A percentile compares a stretch with the other conserved stretches of the same genome.
Evolutionary conservation across 2,113 vertebrate species (phyloP).

Genomic region (Zingel zingel): DNA sequence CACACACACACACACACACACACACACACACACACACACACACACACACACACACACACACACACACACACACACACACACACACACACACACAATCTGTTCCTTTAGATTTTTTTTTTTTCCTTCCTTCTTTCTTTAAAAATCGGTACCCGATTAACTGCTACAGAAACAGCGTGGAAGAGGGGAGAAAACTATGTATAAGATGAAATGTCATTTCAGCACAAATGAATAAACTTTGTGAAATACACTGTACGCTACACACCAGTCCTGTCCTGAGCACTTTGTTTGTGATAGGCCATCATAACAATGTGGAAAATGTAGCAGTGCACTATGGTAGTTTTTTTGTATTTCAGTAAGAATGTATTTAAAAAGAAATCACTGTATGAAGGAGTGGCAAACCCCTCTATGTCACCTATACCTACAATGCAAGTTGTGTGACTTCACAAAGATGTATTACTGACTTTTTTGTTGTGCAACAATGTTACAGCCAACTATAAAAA

Average conservation of each 20-base stretch:
- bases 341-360: slow-evolving; percentile 79
- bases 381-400: slow-evolving; percentile 53
- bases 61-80: not conserved
- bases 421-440: slow-evolving; percentile 39
- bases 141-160: slow-evolving; percentile 41
- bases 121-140: not conserved
- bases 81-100: slow-evolving; percentile 16
- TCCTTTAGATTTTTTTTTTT: slow-evolving; percentile 22
- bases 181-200: slow-evolving; percentile 47
- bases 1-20: not conserved
- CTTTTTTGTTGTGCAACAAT: slow-evolving; percentile 44
- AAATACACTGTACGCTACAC: slow-evolving; percentile 74
- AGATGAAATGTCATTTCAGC: slow-evolving; percentile 70
- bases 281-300: slow-evolving; percentile 79
- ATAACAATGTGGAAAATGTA: slow-evolving; percentile 75
- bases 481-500: slow-evolving; percentile 32
- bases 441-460: slow-evolving; percentile 30
- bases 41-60: slow-evolving; percentile 13
- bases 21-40: slow-evolving; percentile 13
- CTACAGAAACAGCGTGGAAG: slow-evolving; percentile 33
- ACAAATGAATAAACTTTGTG: slow-evolving; percentile 73
- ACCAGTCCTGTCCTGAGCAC: slow-evolving; percentile 81
- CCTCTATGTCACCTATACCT: slow-evolving; percentile 12
- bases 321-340: slow-evolving; percentile 77
- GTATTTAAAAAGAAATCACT: slow-evolving; percentile 65